Base-by-base conservation (phyloP, 2,797 vertebrate genomes). In the Tenualosa ilisha region DNA sequence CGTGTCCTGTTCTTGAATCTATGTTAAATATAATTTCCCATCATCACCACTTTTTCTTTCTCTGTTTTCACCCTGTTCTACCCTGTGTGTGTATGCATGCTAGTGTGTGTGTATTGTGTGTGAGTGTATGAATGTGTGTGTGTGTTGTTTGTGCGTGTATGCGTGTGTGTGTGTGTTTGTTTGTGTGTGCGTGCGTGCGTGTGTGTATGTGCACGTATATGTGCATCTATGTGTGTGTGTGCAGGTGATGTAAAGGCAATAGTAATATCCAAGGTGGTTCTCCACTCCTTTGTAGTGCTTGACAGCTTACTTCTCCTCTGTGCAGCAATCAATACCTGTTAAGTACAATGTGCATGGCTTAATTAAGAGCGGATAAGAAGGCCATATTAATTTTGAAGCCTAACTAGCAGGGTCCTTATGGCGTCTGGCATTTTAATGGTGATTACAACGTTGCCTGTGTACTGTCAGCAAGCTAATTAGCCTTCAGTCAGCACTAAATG, bases 371-470 rank as follows among this genome's bases (percentile, higher is more conserved):
- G 89, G 91, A 56, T 56, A 20, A 22, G 54, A 89, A 87, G 89
- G 89, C 90, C 91, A 92, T 94, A 95, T 95, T 93, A 93, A 94
- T 95, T 95, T 94, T 90, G 90, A 94, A 91, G 91, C 87, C 93
- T 95, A 94, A 94, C 93, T 90, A 92, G 91, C 72, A 22, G 72
- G 40, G 40, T 79, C 95, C 94, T 96, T 95, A 94, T 94, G 93
- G 92, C 93, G 93, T 93, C 93, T 95, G 94, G 94, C 94, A 5
- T 94, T 94, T 95, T 94, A 93, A 93, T 94, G 94, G 94, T 94
- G 94, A 95, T 95, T 95, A 95, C 91, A 93, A 87, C 89, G 91
- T 89, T 91, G 91, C 91, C 92, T 94, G 93, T 95, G 93, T 92
- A 94, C 92, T 92, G 93, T 94, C 93, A 94, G 90, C 89, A 89